A percentile compares a stretch with the other conserved stretches of the same genome.
Evolutionary conservation across 1,140 invertebrate genomes (phyloP).

Genomic region (Lucilia cuprina): DNA sequence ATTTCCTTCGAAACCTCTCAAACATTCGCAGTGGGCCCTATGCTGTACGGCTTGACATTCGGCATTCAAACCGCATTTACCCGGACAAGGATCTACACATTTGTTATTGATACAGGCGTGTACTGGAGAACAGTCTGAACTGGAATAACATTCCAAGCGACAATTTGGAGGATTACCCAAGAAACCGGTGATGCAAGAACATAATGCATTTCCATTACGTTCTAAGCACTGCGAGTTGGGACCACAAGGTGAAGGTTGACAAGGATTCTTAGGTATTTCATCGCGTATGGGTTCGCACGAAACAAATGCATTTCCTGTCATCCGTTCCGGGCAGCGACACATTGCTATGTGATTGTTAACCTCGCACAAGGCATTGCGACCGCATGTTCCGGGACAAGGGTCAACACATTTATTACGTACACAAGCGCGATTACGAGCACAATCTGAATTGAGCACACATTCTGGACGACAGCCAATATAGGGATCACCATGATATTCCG

Average conservation of each 20-base stretch:
- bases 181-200: slow-evolving; percentile 75
- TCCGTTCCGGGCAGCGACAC: slow-evolving; percentile 77
- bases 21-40: slow-evolving; percentile 77
- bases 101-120: slow-evolving; percentile 80
- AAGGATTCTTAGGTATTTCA: slow-evolving; percentile 66
- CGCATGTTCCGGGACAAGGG: slow-evolving; percentile 80
- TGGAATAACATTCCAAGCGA: slow-evolving; percentile 77
- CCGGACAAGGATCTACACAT: slow-evolving; percentile 80
- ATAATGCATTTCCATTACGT: slow-evolving; percentile 75
- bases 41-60: slow-evolving; percentile 77
- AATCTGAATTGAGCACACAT: slow-evolving; percentile 79
- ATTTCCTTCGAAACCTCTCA: slow-evolving; percentile 76
- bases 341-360: slow-evolving; percentile 80
- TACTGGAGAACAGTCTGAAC: slow-evolving; percentile 74
- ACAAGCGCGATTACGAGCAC: slow-evolving; percentile 75
- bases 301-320: slow-evolving; percentile 75
- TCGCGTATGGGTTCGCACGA: slow-evolving; percentile 54
- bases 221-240: slow-evolving; percentile 78
- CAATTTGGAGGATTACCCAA: slow-evolving; percentile 77
- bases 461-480: slow-evolving; percentile 78
- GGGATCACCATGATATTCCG: slow-evolving; percentile 79
- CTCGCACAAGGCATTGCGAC: slow-evolving; percentile 76
- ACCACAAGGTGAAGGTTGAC: slow-evolving; percentile 78
- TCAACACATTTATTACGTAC: slow-evolving; percentile 82
- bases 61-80: slow-evolving; percentile 78